These are phyloP conservation scores for Catostylus mosaicus DNA, from an alignment of 30 jellyfish, hydroid and myxozoan genomes.

Conservation along the genomic window DNA sequence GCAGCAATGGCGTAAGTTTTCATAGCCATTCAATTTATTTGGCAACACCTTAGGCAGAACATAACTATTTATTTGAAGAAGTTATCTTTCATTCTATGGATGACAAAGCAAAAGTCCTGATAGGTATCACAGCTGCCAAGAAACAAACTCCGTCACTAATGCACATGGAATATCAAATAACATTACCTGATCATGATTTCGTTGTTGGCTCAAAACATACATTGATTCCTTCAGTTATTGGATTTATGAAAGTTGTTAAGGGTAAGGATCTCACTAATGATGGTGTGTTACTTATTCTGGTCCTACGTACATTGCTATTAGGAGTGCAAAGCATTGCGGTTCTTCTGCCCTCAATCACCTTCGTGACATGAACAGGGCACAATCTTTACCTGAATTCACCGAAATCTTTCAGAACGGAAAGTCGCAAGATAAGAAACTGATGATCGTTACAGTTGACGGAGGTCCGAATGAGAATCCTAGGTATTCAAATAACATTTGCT, in stretches of 20 bases:
- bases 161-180: constrained; percentile 66
- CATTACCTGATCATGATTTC: constrained; percentile 63
- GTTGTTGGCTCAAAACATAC: constrained; percentile 65
- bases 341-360: constrained; percentile 65
- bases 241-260: constrained; percentile 63
- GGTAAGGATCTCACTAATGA: constrained; percentile 62
- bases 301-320: constrained; percentile 44
- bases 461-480: constrained; percentile 77
- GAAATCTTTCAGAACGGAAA: constrained; percentile 43
- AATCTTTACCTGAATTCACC: constrained; percentile 68
- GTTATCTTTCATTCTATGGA: too few species aligned
- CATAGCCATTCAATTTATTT: too few species aligned
- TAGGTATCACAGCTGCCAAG: too few species aligned
- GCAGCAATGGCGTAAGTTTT: too few species aligned
- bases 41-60: too few species aligned
- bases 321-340: constrained; percentile 64
- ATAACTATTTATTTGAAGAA: too few species aligned
- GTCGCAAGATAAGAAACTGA: constrained; percentile 45
- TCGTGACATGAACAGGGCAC: constrained; percentile 72
- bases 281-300: constrained; percentile 65
- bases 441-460: constrained; percentile 61
- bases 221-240: constrained; percentile 52
- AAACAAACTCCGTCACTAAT: constrained; percentile 64
- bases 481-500: constrained; percentile 60
- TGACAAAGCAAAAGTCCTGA: too few species aligned